phyloP scores from a whole-genome alignment of 2,888 invertebrate species.

The Machimus atricapillus region DNA sequence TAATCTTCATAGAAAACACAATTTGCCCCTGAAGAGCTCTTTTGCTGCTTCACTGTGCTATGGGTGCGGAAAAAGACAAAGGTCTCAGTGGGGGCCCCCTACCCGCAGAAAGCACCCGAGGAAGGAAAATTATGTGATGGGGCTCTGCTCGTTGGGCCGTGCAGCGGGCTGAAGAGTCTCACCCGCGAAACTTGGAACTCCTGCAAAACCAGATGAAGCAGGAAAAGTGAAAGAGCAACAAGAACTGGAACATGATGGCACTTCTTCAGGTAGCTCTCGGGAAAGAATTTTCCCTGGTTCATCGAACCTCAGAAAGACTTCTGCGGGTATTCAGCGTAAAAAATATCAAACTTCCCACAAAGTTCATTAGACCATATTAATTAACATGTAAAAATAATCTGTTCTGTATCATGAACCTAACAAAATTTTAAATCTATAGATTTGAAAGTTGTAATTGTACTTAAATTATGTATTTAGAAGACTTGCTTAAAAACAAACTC shows the following conservation, averaged over 20 bases:
- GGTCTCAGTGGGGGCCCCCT: not conserved
- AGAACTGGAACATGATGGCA: not conserved
- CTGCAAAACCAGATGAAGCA: not conserved
- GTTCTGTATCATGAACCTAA: too few species aligned
- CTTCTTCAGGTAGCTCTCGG: not conserved
- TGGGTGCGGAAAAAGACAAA: not conserved
- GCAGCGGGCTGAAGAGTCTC: not conserved
- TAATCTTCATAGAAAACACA: conserved; percentile 6
- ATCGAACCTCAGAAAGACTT: not conserved
- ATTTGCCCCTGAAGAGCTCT: not conserved
- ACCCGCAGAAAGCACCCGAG: not conserved
- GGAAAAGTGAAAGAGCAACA: not conserved
- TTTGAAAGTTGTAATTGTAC: too few species aligned
- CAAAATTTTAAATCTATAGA: too few species aligned
- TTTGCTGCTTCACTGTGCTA: not conserved
- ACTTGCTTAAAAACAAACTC: too few species aligned
- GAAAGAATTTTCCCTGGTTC: not conserved
- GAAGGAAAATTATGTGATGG: conserved; percentile 10
- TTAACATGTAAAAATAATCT: not conserved
- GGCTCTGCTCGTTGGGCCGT: not conserved
- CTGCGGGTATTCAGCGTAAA: not conserved
- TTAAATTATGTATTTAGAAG: too few species aligned
- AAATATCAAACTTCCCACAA: not conserved
- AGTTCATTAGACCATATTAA: not conserved
- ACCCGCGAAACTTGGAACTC: not conserved